Evolutionary conservation across 2,888 invertebrate genomes (phyloP), one percentile per base, ranked within the genome.

Genomic region (Perizoma flavofasciatum): DNA sequence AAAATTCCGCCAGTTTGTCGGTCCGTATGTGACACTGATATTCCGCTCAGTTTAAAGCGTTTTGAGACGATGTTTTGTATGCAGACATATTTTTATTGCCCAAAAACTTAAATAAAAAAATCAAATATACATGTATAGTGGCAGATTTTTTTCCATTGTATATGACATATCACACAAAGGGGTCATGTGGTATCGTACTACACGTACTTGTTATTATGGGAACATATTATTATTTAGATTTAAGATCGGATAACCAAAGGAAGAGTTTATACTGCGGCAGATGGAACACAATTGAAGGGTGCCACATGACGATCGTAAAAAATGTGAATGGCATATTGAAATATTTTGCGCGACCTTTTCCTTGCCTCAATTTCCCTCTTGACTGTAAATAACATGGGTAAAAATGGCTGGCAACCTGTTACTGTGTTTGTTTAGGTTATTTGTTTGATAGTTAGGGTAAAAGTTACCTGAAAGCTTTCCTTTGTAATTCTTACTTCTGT

Each of bases 241-340:
- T 41, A 6, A 47, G 32, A 32, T 32, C 46, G 4, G 48, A 34
- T 6, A 11, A 32, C 35, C 48, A 39, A 37, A 49, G 37, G 35
- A 55, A 48, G 10, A 37, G 49, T 22, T 39, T 22, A 44, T 49
- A 56, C 11, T 33, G 45, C 45, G 37, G 45, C 22, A 37, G 37
- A 5, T 5, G 32, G 37, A 39, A 56, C 45, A 78, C 81, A 86
- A 84, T 83, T 84, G 82, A 79, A 81, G 80, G 82, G 83, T 79
- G 77, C 76, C 84, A 78, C 87, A 83, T 84, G 83, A 82, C 81
- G 85, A 81, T 88, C 88, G 85, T 89, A 88, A 88, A 87, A 86
- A 89, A 88, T 86, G 83, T 78, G 86, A 87, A 88, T 85, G 82
- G 86, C 84, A 85, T 89, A 89, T 90, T 89, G 88, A 88, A 89